Conservation (phyloP, 2,888 invertebrate genomes). For the Mechanitis mazaeus region DNA sequence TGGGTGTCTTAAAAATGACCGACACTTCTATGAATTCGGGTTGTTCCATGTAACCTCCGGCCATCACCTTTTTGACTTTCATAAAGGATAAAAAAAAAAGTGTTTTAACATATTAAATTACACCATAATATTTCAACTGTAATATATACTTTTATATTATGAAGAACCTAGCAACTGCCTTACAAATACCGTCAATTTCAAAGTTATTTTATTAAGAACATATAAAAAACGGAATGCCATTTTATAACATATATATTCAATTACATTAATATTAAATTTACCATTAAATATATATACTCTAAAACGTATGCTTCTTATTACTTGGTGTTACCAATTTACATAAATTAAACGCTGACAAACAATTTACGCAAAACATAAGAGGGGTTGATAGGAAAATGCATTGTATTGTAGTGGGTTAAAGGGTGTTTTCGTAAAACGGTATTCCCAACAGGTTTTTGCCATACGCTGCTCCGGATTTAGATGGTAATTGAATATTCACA, state of each 20-base stretch:
- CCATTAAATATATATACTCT: slow-evolving; percentile 22
- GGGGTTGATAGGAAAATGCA: slow-evolving; percentile 5
- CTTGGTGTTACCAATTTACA: slow-evolving; percentile 45
- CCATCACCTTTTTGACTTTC: too few species aligned
- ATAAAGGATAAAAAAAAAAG: too few species aligned
- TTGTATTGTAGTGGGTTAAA: slow-evolving; percentile 10
- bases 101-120: too few species aligned
- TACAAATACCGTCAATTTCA: too few species aligned
- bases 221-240: too few species aligned
- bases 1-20: too few species aligned
- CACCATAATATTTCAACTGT: too few species aligned
- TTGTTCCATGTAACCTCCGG: too few species aligned
- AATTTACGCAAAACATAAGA: slow-evolving; percentile 24
- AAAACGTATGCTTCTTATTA: slow-evolving; percentile 26
- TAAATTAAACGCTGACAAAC: slow-evolving; percentile 53
- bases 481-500: slow-evolving; percentile 64
- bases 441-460: slow-evolving; percentile 14
- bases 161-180: too few species aligned
- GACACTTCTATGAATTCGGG: too few species aligned
- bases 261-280: background rate
- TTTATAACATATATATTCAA: background rate
- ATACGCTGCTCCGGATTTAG: slow-evolving; percentile 35
- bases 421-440: slow-evolving; percentile 9
- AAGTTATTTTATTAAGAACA: too few species aligned
- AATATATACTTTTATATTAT: too few species aligned